Percentiles rank a stretch among this genome's conserved stretches.
These are phyloP conservation scores for Augochlorella aurata DNA, from an alignment of 2,888 invertebrate species.

Conservation along the genomic window DNA sequence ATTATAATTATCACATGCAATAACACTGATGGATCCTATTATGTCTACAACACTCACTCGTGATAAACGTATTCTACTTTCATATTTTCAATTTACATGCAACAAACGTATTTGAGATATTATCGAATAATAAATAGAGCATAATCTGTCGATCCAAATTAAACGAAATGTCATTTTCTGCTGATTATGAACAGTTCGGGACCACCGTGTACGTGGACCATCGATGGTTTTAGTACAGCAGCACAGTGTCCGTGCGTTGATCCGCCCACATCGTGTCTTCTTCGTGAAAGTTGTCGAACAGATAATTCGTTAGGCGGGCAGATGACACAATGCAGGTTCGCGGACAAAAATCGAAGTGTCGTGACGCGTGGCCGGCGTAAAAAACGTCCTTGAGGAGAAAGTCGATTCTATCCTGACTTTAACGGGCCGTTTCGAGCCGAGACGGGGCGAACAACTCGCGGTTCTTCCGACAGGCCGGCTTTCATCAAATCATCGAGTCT, in stretches of 20 bases:
- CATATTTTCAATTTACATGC: no score
- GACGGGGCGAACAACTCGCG: constrained; percentile 31
- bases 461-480: constrained; percentile 50
- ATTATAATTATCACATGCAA: no score
- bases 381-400: neutral
- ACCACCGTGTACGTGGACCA: no score
- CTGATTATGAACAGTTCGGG: no score
- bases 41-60: no score
- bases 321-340: constrained; percentile 1
- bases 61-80: no score
- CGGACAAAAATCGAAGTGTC: neutral
- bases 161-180: no score
- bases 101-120: no score
- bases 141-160: no score
- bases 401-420: neutral
- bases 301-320: neutral
- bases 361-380: neutral
- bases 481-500: constrained; percentile 59
- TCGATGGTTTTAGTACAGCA: neutral
- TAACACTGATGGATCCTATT: no score
- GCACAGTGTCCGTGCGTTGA: no score
- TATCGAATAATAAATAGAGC: no score
- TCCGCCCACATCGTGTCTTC: neutral
- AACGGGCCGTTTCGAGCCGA: constrained; percentile 1
- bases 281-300: neutral